Evolutionary conservation across 2,113 vertebrate genomes (phyloP).

Genomic region (Gasterosteus nipponicus): DNA sequence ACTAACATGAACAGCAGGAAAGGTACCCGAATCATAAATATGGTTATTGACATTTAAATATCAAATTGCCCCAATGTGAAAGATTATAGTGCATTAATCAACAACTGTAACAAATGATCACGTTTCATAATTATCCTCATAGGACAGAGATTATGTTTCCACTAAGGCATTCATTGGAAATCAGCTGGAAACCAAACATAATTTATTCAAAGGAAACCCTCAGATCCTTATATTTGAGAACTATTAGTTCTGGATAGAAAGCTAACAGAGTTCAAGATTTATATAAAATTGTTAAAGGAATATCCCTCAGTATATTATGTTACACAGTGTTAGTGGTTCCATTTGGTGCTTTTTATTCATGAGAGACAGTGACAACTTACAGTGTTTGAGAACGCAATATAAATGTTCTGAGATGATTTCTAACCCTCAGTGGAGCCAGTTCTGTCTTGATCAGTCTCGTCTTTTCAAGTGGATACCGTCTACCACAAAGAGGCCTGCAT

Average conservation of each 20-base stretch:
- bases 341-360: not conserved
- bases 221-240: not conserved
- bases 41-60: not conserved
- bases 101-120: conserved; percentile 13
- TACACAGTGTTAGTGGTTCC: not conserved
- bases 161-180: not conserved
- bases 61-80: not conserved
- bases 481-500: conserved; percentile 38
- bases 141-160: not conserved
- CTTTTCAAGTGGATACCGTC: conserved; percentile 35
- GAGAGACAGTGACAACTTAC: not conserved
- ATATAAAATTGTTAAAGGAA: too few species aligned
- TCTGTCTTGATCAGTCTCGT: conserved; percentile 1
- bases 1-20: conserved; percentile 3
- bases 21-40: conserved; percentile 2
- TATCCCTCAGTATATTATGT: not conserved
- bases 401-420: conserved; percentile 29
- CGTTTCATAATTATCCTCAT: not conserved
- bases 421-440: conserved; percentile 26
- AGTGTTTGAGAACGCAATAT: conserved; percentile 33
- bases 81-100: not conserved
- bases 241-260: not conserved
- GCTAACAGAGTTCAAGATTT: not conserved
- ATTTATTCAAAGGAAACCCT: not conserved
- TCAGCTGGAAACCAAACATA: not conserved